Evolutionary conservation across 2,888 invertebrate species (phyloP).

Genomic region (Toxonevra muliebris): DNA sequence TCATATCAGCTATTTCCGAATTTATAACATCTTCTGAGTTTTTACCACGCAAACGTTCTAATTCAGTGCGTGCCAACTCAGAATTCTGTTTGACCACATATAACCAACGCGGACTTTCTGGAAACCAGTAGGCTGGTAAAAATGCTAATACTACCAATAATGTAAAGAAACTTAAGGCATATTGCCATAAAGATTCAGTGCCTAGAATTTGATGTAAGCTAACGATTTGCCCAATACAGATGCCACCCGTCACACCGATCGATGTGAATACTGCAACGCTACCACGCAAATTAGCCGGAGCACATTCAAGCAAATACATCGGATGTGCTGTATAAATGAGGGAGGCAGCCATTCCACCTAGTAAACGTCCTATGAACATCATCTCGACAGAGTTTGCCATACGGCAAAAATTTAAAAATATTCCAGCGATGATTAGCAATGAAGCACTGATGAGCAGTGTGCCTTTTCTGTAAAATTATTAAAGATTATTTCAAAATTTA

Average conservation of each 20-base stretch:
- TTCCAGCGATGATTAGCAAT: conserved; percentile 73
- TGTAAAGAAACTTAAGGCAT: conserved; percentile 76
- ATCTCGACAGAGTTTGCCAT: conserved; percentile 77
- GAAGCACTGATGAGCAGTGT: conserved; percentile 75
- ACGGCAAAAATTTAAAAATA: conserved; percentile 74
- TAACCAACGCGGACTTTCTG: conserved; percentile 89
- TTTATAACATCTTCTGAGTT: conserved; percentile 50
- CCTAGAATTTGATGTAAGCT: conserved; percentile 64
- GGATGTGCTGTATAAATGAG: conserved; percentile 86
- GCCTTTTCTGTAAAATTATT: conserved; percentile 61
- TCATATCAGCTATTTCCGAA: conserved; percentile 71
- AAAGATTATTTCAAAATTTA: conserved; percentile 1
- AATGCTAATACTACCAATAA: conserved; percentile 74
- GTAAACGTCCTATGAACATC: conserved; percentile 77
- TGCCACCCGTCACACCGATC: conserved; percentile 63
- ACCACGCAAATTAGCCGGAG: conserved; percentile 79
- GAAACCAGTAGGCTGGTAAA: conserved; percentile 73
- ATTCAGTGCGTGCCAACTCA: conserved; percentile 66
- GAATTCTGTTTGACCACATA: conserved; percentile 74
- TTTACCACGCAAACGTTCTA: conserved; percentile 44
- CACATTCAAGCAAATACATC: conserved; percentile 88
- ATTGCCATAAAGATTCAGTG: conserved; percentile 75
- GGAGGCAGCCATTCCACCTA: conserved; percentile 80
- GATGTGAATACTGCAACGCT: conserved; percentile 82
- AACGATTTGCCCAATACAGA: conserved; percentile 57